Evolutionary conservation across 2,113 vertebrate genomes (phyloP).

Genomic region (Cryptotis parvus): DNA sequence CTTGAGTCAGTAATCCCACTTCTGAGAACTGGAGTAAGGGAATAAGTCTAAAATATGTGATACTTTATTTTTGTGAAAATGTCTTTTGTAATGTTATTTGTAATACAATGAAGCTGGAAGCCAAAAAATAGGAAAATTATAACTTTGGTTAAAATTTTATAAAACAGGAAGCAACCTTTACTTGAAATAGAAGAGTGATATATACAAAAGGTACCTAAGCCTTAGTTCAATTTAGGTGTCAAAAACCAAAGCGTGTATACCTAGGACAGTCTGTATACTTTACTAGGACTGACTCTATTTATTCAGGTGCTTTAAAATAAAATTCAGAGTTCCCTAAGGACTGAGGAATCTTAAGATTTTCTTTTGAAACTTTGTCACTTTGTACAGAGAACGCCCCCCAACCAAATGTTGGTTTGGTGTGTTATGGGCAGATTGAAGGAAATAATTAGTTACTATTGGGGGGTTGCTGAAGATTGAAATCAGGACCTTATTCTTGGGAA

Average conservation of each 20-base stretch:
- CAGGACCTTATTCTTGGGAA: too few relatives aligned
- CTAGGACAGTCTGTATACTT: not conserved
- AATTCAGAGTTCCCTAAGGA: not conserved
- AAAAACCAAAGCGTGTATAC: not conserved
- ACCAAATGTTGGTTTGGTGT: not conserved
- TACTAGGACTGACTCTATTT: not conserved
- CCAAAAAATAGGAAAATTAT: constrained; percentile 9
- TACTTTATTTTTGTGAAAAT: constrained; percentile 22
- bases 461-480: too few relatives aligned
- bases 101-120: not conserved
- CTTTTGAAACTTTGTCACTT: constrained; percentile 23
- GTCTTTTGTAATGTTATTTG: not conserved
- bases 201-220: not conserved
- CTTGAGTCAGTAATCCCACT: constrained; percentile 2
- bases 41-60: constrained; percentile 24
- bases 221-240: not conserved
- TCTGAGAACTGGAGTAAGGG: constrained; percentile 20
- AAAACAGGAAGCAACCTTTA: constrained; percentile 42
- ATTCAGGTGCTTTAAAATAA: constrained; percentile 5
- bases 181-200: not conserved
- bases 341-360: not conserved
- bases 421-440: not conserved
- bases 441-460: too few relatives aligned
- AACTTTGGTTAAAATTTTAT: constrained; percentile 1
- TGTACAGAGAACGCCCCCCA: not conserved